Percentiles rank a stretch among this genome's conserved stretches.
Evolutionary conservation across 2,113 vertebrate genomes (phyloP).

Genomic region (Meleagris gallopavo): DNA sequence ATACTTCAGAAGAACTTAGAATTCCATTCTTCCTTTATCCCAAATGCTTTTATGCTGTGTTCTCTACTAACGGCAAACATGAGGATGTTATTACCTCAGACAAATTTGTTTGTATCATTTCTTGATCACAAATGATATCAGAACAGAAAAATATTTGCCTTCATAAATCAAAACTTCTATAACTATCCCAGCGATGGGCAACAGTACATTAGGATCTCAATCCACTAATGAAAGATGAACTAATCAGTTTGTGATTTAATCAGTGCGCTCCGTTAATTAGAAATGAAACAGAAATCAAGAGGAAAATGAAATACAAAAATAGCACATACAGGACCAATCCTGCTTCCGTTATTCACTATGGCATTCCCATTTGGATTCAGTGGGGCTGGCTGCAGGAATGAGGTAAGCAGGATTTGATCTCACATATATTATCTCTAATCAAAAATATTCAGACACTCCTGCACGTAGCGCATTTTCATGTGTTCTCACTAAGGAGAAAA

Average conservation of each 20-base stretch:
- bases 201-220: conserved; percentile 53
- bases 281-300: conserved; percentile 43
- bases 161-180: conserved; percentile 48
- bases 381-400: background rate
- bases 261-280: conserved; percentile 55
- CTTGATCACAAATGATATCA: conserved; percentile 54
- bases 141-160: conserved; percentile 63
- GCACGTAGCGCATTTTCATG: background rate
- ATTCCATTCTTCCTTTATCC: background rate
- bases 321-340: background rate
- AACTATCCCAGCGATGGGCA: conserved; percentile 33
- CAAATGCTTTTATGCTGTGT: background rate
- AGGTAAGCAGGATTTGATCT: conserved; percentile 2
- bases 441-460: conserved; percentile 19
- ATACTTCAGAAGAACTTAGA: conserved; percentile 1
- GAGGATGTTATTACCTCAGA: conserved; percentile 17
- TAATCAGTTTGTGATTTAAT: conserved; percentile 55
- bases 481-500: conserved; percentile 8
- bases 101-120: conserved; percentile 58
- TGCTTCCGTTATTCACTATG: background rate
- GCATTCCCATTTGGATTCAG: background rate
- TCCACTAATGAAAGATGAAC: conserved; percentile 36
- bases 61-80: background rate
- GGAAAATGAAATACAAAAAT: conserved; percentile 26
- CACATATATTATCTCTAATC: background rate